Base-by-base conservation (phyloP, 2,888 invertebrate genomes). In the Lepidochrysops patricia region DNA sequence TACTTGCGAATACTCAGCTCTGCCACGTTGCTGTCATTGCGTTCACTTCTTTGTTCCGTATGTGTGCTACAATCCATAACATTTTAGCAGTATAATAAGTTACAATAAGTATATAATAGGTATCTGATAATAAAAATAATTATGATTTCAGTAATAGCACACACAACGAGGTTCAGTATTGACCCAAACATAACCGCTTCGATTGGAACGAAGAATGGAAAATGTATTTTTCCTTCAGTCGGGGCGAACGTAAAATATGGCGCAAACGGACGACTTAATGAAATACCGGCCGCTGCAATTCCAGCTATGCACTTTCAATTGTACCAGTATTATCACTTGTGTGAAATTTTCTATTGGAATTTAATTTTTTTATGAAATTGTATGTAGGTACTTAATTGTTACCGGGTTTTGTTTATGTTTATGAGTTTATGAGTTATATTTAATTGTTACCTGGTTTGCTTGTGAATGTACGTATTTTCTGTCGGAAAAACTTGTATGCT, bases 251-350 rank as follows among this genome's bases (percentile, higher is more conserved):
- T 58, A 57, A 62, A 63, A 62, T 63, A 63, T 58, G 50, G 60
- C 63, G 57, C 50, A 34, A 13, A 26, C 29, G 56, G 35, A 54
- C 19, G 26, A 50, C 15, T 57, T 63, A 63, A 63, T 63, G 60
- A 63, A 63, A 63, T 62, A 62, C 60, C 49, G 26, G 27, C 34
- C 48, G 12, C 50, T 59, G 60, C 62, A 63, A 60, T 32, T 60
- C 50, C 27, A 57, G 58, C 57, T 50, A 59, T 52, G 63, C 60
- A 57, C 58, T 60, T 52, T 57, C 58, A 59, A 58, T 58, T 58
- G 48, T 54, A 19, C 23, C 54, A 23, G 48, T 48, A 15, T 19
- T 4, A 19, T 15, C 15, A 29, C 54, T 29, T 15, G 15, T 19
- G 19, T 29, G 19, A 43, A 43, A 23, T 43, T 43, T 43, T 3